These are phyloP conservation scores for Parelbella ahira DNA, from an alignment of 2,888 invertebrate genomes.

Conservation along the genomic window DNA sequence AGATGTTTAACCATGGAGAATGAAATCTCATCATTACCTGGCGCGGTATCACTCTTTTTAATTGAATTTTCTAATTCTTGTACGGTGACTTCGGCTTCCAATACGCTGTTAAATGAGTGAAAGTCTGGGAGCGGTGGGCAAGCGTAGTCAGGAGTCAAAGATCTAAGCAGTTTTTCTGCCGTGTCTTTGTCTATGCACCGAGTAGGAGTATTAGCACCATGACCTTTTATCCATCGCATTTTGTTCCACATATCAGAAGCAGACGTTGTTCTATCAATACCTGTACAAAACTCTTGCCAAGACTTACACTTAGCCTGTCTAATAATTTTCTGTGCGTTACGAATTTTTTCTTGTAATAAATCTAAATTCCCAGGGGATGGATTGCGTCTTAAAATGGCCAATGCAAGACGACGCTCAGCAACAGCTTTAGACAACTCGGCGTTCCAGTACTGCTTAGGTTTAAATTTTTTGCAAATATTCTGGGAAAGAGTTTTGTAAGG, in stretches of 20 bases:
- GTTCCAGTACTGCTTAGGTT: slow-evolving; percentile 36
- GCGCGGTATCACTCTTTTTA: slow-evolving; percentile 25
- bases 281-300: slow-evolving; percentile 28
- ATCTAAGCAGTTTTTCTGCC: slow-evolving; percentile 14
- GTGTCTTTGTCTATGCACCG: slow-evolving; percentile 16
- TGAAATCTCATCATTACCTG: slow-evolving; percentile 25
- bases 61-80: slow-evolving; percentile 25
- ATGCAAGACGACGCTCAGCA: slow-evolving; percentile 30
- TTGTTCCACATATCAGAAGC: slow-evolving; percentile 27
- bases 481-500: slow-evolving; percentile 14
- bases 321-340: slow-evolving; percentile 22
- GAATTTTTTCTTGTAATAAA: slow-evolving; percentile 20
- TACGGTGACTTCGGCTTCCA: slow-evolving; percentile 18
- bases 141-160: slow-evolving; percentile 27
- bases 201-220: not conserved
- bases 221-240: slow-evolving; percentile 30
- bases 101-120: slow-evolving; percentile 3
- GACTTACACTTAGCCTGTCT: slow-evolving; percentile 22
- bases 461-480: slow-evolving; percentile 21
- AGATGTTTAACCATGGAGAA: slow-evolving; percentile 27
- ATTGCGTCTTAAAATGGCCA: slow-evolving; percentile 31
- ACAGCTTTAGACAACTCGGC: slow-evolving; percentile 30
- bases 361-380: slow-evolving; percentile 30
- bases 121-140: slow-evolving; percentile 14
- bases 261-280: slow-evolving; percentile 22